Evolutionary conservation across 2,888 invertebrate species (phyloP), one percentile per base, ranked within the genome.

Genomic region (Agrochola circellaris): DNA sequence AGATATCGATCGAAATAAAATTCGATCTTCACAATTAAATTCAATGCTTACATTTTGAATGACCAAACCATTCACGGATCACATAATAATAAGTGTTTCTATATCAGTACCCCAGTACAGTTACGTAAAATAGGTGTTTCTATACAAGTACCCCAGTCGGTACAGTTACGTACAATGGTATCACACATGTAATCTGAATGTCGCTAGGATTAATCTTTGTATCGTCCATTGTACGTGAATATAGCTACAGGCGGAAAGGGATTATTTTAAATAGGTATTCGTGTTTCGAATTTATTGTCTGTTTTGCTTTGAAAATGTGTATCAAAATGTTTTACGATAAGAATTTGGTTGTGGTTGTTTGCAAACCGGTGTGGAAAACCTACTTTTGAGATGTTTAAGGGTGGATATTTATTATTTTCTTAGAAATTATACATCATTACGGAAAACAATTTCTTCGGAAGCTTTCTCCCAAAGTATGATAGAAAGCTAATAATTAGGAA

Each of bases 151-250:
- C 51, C 51, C 73, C 38, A 26, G 51, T 51, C 20, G 45, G 45
- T 45, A 45, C 81, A 82, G 51, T 77, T 51, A 64, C 56, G 51
- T 48, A 84, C 89, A 89, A 88, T 82, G 73, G 79, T 86, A 84
- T 86, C 80, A 69, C 51, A 74, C 64, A 82, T 89, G 91, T 91
- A 92, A 93, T 93, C 93, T 89, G 91, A 93, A 88, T 87, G 90
- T 88, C 73, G 68, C 82, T 76, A 89, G 90, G 90, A 90, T 91
- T 90, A 90, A 91, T 91, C 91, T 90, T 81, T 87, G 86, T 86
- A 84, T 84, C 83, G 78, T 87, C 87, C 68, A 79, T 81, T 83
- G 83, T 85, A 58, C 61, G 60, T 51, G 72, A 67, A 30, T 68
- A 48, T 71, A 80, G 72, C 4, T 17, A 64, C 30, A 45, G 15